phyloP scores from a whole-genome alignment of 2,113 vertebrate genomes.

The Mormyrus iriodes region DNA sequence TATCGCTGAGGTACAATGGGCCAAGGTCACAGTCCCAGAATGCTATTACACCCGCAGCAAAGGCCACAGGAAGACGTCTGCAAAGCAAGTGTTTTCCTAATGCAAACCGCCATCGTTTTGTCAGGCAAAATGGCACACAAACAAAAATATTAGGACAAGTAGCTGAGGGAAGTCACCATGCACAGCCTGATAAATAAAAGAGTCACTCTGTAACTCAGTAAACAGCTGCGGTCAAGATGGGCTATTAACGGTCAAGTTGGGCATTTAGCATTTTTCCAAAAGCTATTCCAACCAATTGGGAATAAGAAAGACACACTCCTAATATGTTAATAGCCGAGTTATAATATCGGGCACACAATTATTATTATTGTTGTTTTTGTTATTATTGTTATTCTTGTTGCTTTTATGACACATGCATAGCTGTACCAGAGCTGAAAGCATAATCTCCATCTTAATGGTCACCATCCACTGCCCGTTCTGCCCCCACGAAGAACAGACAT shows the following conservation, averaged over 20 bases:
- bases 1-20: constrained; percentile 39
- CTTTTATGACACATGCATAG: background rate
- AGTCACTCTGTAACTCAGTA: constrained; percentile 45
- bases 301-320: background rate
- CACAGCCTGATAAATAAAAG: constrained; percentile 51
- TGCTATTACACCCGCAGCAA: constrained; percentile 62
- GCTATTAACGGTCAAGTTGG: background rate
- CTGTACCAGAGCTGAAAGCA: constrained; percentile 27
- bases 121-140: constrained; percentile 61
- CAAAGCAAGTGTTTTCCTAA: constrained; percentile 56
- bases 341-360: background rate
- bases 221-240: constrained; percentile 45
- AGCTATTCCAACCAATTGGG: background rate
- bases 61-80: constrained; percentile 61
- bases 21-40: constrained; percentile 51
- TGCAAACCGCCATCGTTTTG: constrained; percentile 57
- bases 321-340: background rate
- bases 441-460: constrained; percentile 21
- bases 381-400: background rate
- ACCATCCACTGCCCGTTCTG: constrained; percentile 8
- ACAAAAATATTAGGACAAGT: constrained; percentile 57
- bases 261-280: background rate
- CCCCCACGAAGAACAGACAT: constrained; percentile 44
- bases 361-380: background rate
- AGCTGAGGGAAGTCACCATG: constrained; percentile 46